These are phyloP conservation scores for Rhinolophus sinicus DNA, from an alignment of 2,113 vertebrate genomes.

Conservation along the genomic window DNA sequence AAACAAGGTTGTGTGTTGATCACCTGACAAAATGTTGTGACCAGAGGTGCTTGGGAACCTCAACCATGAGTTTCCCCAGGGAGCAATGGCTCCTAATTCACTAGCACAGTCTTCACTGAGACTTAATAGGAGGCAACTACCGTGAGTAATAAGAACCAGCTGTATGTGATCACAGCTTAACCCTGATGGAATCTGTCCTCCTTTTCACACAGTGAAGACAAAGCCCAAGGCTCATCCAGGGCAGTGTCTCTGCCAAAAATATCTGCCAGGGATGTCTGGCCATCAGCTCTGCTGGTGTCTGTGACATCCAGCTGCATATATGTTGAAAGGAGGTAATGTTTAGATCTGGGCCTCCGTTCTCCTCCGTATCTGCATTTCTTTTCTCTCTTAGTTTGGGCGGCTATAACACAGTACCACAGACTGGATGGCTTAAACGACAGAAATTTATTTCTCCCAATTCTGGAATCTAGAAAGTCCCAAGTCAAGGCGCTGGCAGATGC, in stretches of 20 bases:
- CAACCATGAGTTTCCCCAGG: not conserved
- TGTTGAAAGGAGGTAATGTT: not conserved
- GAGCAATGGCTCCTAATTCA: not conserved
- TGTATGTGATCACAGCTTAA: not conserved
- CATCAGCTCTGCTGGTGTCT: not conserved
- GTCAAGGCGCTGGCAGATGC: not conserved
- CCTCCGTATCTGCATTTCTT: fast-evolving
- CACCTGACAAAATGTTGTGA: not conserved
- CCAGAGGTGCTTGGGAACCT: not conserved
- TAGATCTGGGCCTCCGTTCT: fast-evolving
- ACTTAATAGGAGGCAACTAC: too few species aligned
- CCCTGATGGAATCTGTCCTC: not conserved
- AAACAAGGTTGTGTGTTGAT: not conserved
- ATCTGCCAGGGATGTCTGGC: not conserved
- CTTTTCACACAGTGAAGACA: not conserved
- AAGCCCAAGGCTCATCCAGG: not conserved
- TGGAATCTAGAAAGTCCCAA: not conserved
- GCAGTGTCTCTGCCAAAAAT: fast-evolving
- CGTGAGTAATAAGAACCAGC: not conserved
- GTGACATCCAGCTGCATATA: not conserved
- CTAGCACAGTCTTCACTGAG: fast-evolving
- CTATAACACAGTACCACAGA: not conserved
- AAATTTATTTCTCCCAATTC: not conserved
- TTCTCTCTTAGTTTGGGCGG: not conserved
- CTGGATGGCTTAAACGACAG: not conserved